phyloP scores from a whole-genome alignment of 2,888 invertebrate species.

The Eremobia ochroleuca region DNA sequence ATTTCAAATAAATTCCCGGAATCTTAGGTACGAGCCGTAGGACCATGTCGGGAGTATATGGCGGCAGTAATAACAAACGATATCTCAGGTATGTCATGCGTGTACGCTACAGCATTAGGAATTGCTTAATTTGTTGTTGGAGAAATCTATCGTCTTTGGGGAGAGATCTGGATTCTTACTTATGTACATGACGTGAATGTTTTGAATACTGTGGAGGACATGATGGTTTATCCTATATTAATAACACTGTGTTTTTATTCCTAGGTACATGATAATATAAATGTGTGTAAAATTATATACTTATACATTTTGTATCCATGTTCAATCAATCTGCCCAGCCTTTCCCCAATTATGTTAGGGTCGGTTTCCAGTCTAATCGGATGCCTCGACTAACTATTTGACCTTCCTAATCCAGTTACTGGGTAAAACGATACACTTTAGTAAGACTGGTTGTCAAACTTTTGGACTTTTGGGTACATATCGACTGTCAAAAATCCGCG shows the following conservation, averaged over 20 bases:
- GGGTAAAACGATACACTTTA: too few relatives aligned
- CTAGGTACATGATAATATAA: not conserved
- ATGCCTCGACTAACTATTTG: too few relatives aligned
- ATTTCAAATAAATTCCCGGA: constrained; percentile 2
- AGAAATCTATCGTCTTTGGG: constrained; percentile 5
- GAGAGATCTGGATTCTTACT: not conserved
- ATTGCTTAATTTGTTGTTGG: constrained; percentile 22
- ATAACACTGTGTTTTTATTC: not conserved
- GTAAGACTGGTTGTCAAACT: too few relatives aligned
- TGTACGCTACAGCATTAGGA: constrained; percentile 13
- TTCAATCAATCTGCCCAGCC: too few relatives aligned
- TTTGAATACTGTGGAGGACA: constrained; percentile 9
- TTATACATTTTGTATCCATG: not conserved
- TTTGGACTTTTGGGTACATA: too few relatives aligned
- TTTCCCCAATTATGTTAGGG: too few relatives aligned
- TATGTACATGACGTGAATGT: constrained; percentile 5
- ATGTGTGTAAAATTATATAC: not conserved
- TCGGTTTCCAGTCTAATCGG: too few relatives aligned
- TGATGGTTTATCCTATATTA: not conserved
- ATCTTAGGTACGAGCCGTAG: not conserved
- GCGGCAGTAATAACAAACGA: constrained; percentile 22
- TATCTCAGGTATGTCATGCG: constrained; percentile 18
- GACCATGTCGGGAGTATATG: not conserved
- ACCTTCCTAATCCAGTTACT: too few relatives aligned
- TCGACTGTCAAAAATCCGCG: too few relatives aligned